phyloP scores from a whole-genome alignment of 2,888 invertebrate genomes.

The Seira ritae region DNA sequence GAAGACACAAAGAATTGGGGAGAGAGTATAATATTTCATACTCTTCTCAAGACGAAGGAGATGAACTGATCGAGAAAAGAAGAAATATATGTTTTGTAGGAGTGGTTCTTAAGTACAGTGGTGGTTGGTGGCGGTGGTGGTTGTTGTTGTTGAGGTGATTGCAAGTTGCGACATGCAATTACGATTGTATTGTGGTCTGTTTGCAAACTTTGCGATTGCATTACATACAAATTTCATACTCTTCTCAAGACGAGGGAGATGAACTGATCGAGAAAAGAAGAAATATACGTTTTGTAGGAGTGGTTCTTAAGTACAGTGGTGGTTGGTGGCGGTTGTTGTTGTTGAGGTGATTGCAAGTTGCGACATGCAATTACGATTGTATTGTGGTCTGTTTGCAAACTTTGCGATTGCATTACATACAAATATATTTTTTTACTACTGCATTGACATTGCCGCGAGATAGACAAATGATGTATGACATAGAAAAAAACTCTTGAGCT shows the following conservation, averaged over 20 bases:
- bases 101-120: background rate
- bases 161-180: slow-evolving; percentile 40
- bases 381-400: slow-evolving; percentile 20
- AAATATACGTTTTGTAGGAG: no score
- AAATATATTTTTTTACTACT: no score
- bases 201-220: background rate
- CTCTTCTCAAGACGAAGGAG: no score
- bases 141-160: slow-evolving; percentile 25
- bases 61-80: no score
- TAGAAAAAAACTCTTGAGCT: background rate
- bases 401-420: background rate
- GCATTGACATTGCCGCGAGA: no score
- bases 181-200: slow-evolving; percentile 26
- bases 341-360: slow-evolving; percentile 25
- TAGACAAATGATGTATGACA: no score
- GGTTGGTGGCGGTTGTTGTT: slow-evolving; percentile 21
- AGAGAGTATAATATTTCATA: no score
- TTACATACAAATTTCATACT: no score
- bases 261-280: no score
- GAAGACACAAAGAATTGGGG: no score
- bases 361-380: slow-evolving; percentile 36
- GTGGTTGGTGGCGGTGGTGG: slow-evolving; percentile 25
- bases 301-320: background rate
- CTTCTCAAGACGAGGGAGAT: no score
- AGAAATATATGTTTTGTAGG: no score